Base-by-base conservation (phyloP, 2,113 vertebrate species). In the Gymnocephalus cernua region DNA sequence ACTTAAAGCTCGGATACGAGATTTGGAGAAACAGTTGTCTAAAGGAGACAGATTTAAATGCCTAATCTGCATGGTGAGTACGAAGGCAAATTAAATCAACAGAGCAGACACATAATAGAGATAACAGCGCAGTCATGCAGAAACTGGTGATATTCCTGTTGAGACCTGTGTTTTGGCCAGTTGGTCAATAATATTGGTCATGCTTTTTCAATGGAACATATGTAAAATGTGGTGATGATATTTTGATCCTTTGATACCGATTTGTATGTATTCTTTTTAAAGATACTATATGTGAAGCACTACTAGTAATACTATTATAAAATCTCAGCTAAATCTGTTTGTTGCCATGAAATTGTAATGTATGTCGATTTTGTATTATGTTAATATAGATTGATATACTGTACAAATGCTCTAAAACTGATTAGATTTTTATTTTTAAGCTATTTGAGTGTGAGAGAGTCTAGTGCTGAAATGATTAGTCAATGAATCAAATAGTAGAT, bases 41-140 rank as follows among this genome's bases (percentile, higher is more conserved):
- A 96, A 97, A 94, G 98, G 97, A 92, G 97, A 99, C 95, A 96
- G 97, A 88, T 98, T 98, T 96, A 99, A 99, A 97, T 99, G 98
- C 95, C 97, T 99, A 91, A 99, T 99, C 95, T 99, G 98, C 95
- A 99, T 99, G 98, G 98, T 99, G 94, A 96, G 97, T 94, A 74
- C 32, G 44, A 66, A 11, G 64, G 57, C 47, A 41, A 70, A 82
- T 80, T 18, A 77, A 71, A 73, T 15, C 16, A 51, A 56, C 65
- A 56, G 61, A 73, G 71, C 76, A 50, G 48, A 51, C 44, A 61
- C 54, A 29, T 51, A 29, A 27, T 32, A 56, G 59, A 61, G 47
- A 85, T 15, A 77, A 48, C 51, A 68, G 64, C 0, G 38, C 67
- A 63, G 50, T 59, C 53, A 61, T 21, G 76, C 73, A 57, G 48